Base-by-base conservation (phyloP, 2,113 vertebrate species). In the Hipposideros armiger region DNA sequence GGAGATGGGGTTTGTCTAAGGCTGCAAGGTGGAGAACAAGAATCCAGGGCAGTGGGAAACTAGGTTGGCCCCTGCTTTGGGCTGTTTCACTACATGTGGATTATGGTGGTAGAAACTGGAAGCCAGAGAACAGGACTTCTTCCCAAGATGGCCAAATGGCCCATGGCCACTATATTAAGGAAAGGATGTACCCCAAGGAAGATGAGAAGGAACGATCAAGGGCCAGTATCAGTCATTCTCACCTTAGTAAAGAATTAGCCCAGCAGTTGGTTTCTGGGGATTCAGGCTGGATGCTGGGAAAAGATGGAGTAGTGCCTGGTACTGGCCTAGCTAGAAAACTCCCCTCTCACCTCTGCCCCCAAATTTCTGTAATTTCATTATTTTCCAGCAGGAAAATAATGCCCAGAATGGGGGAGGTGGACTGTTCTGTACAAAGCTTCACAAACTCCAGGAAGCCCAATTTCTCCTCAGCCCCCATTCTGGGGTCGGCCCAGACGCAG, bases 391-490 rank as follows among this genome's bases (percentile, higher is more conserved):
- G 13, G 11, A 50, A 50, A 50, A 50, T 50, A 32, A 62, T 22
- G 19, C 77, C 22, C 47, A n/a, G 45, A 36, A 66, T 4, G 7
- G 64, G 11, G 30, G n/a, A 16, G 86, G 4, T 11, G 30, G 19
- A 58, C 17, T 0, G 52, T 90, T 91, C 87, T 50, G 96, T 97
- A 94, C 90, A 92, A 94, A 97, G 97, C 90, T 95, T 97, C 95
- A 72, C 19, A 66, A 32, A 73, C 87, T 90, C 54, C 0, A 11
- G 24, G 47, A 36, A 28, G 8, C 5, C 54, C 87, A 2, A 67
- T 20, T 56, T 56, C 2, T 45, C 45, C 69, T 32, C 30, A 42
- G 15, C 20, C 14, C 28, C 80, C n/a, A 5, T 0, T 20, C 73
- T n/a, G 81, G 56, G 73, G 56, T 42, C 16, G 2, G 16, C 15